Percentiles rank a stretch among this genome's conserved stretches.
Conservation (phyloP, 2,797 vertebrate species). For the Notolabrus celidotus region DNA sequence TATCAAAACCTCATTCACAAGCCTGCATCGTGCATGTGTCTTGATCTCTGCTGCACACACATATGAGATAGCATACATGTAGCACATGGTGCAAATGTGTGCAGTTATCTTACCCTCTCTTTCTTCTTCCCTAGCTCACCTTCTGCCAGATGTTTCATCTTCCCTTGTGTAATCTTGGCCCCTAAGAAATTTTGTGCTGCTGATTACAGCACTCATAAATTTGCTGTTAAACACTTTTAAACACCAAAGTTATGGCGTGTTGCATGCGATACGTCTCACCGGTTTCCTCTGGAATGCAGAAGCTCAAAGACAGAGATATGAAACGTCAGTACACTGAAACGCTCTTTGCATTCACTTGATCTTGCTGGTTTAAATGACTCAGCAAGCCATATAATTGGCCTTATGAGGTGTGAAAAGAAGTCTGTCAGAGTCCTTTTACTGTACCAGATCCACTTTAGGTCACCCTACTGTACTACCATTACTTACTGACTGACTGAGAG, state of each 20-base stretch:
- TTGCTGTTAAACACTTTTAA: conserved; percentile 66
- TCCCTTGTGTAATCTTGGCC: conserved; percentile 57
- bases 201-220: conserved; percentile 74
- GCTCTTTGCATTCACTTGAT: conserved; percentile 63
- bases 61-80: conserved; percentile 6
- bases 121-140: conserved; percentile 49
- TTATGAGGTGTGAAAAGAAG: conserved; percentile 80
- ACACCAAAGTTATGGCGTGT: conserved; percentile 31
- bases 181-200: conserved; percentile 66
- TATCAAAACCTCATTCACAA: conserved; percentile 15
- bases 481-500: conserved; percentile 61
- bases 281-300: conserved; percentile 24
- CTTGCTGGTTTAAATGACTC: conserved; percentile 74
- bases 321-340: conserved; percentile 33
- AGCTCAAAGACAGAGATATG: conserved; percentile 26
- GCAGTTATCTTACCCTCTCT: conserved; percentile 26
- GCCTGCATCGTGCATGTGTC: conserved; percentile 3
- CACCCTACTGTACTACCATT: conserved; percentile 57
- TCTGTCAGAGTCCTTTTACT: conserved; percentile 64
- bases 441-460: conserved; percentile 62
- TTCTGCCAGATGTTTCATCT: conserved; percentile 76
- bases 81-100: conserved; percentile 10
- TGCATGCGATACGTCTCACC: conserved; percentile 19
- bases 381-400: conserved; percentile 78
- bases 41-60: conserved; percentile 31